Base-by-base conservation (phyloP, 2,888 invertebrate genomes). In the Heliconius ismenius region DNA sequence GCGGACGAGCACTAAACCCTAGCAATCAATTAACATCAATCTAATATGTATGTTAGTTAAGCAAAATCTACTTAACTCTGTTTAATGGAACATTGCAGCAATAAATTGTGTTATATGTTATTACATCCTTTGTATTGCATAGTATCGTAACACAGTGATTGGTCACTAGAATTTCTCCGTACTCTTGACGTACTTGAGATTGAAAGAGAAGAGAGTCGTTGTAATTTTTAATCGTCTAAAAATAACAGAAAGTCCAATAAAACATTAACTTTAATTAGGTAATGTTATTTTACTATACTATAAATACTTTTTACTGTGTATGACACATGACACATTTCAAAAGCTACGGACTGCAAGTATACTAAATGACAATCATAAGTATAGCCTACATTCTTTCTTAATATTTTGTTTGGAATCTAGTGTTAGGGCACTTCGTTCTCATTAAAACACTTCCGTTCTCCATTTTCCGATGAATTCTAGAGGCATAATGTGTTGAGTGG, bases 21-120 rank as follows among this genome's bases (percentile, higher is more conserved):
- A 36, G 32, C 10, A 70, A 58, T 70, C 70, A 70, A 58, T 70
- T 70, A 58, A 36, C n/a, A 32, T n/a, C 32, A 58, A 70, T 58
- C 15, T 70, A 70, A 70, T 70, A 58, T 70, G 70, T 70, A 70
- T 58, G 70, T 58, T 70, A 58, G 70, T 58, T 32, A 15, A 54
- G 70, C 58, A 24, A 70, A 70, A 58, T 70, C 70, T 58, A 58
- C 32, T 70, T 58, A 70, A 70, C 70, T 9, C 32, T n/a, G 9
- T 70, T n/a, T n/a, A 70, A 70, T 70, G 58, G 9, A 58, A 36
- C 70, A 58, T 58, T 32, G 70, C 58, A 32, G 54, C 32, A 54
- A 54, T 58, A 58, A n/a, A 58, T 36, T 70, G 67, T 15, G 24
- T 24, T 39, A 39, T 39, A n/a, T 65, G 36, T 39, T n/a, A 26